Percentiles rank a stretch among this genome's conserved stretches.
Evolutionary conservation across 2,113 vertebrate genomes (phyloP).

Genomic region (Bujurquina vittata): DNA sequence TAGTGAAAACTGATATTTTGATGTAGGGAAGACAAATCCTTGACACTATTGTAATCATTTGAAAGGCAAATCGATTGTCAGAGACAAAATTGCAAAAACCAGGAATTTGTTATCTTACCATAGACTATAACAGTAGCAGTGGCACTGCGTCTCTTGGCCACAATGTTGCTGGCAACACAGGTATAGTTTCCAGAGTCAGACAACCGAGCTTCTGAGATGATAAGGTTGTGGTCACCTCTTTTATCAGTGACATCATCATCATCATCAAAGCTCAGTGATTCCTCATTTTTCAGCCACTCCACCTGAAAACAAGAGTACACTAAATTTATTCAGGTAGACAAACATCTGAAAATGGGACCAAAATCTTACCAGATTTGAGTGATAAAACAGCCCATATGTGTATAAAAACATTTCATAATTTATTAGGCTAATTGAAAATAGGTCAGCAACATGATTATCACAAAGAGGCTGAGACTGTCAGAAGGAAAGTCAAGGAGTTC

Average conservation of each 20-base stretch:
- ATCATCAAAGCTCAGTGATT: constrained; percentile 82
- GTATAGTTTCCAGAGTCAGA: constrained; percentile 94
- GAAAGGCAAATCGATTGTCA: background rate
- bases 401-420: background rate
- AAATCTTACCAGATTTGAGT: background rate
- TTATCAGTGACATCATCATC: constrained; percentile 85
- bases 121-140: constrained; percentile 89
- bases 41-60: background rate
- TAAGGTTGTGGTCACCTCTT: constrained; percentile 88
- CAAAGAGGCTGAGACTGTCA: background rate
- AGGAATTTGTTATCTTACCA: constrained; percentile 76
- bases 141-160: constrained; percentile 89
- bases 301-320: constrained; percentile 55
- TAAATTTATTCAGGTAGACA: background rate
- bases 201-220: constrained; percentile 88
- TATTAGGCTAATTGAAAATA: background rate
- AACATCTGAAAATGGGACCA: background rate
- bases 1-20: constrained; percentile 1
- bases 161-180: constrained; percentile 91
- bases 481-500: background rate
- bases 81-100: background rate
- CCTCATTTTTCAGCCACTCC: constrained; percentile 78
- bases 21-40: background rate
- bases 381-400: background rate
- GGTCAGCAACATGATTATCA: background rate